Evolutionary conservation across 2,888 invertebrate genomes (phyloP), one percentile per base, ranked within the genome.

Genomic region (Adineta ricciae): DNA sequence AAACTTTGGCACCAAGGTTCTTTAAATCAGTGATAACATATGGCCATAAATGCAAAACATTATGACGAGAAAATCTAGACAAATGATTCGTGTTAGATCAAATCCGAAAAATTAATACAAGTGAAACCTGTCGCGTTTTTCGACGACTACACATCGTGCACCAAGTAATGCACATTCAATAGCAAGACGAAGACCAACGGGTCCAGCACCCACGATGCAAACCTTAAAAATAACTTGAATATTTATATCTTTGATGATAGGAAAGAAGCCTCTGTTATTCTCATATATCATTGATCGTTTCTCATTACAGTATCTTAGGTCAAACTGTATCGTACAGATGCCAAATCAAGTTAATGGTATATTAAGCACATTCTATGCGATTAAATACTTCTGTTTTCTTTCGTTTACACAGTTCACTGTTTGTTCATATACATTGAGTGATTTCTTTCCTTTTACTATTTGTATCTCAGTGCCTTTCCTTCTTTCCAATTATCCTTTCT

Each of bases 11-110:
- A 36, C 97, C 98, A 49, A 98, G 93, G 87, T 94, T 94, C 86
- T 94, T 93, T 87, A 99, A 92, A 91, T 99, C 98, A 88, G 96
- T 95, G 86, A 99, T 98, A 82, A 98, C 96, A 91, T 96, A 97
- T 83, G 97, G 97, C 98, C 98, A 99, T 87, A 99, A 92, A 90
- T 98, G 98, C 83, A 98, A 93, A 49, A 99, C 97, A 91, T 99
- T 99, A 92, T 99, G 97, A 41, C 97, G 93, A 1, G 96, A 95
- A 91, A 97, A 94, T 11, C 78, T 78, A 4, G 32, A 64, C 19
- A 11, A 36, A 16, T 32, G 27, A 32, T 64, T 95, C 49, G 8
- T 3, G 2, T 50, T 49, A 19, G 19, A 52, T 49, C 3, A 83
- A 52, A 83, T 21, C 36, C 46, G 7, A 16, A 24, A 83, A 8